Percentiles rank a stretch among this genome's conserved stretches.
Conservation (phyloP, 2,888 invertebrate species). For the Dastarcus helophoroides region DNA sequence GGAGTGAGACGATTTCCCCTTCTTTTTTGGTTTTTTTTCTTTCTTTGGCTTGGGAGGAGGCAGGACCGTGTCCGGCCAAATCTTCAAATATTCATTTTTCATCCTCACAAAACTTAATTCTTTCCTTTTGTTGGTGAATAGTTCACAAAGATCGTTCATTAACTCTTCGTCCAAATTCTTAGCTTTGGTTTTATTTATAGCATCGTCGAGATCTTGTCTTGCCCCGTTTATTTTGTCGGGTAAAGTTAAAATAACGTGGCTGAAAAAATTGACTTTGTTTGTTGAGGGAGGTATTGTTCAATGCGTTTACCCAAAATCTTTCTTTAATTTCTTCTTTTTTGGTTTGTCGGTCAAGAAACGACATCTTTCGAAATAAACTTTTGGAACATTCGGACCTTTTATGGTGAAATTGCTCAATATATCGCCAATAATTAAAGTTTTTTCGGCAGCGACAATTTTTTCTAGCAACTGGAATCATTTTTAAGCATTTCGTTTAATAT, state of each 20-base stretch:
- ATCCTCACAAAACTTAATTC: constrained; percentile 26
- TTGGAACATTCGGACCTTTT: constrained; percentile 35
- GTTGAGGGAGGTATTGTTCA: too few species aligned
- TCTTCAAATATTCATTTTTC: constrained; percentile 28
- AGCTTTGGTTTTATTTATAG: constrained; percentile 29
- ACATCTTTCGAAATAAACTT: constrained; percentile 39
- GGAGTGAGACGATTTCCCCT: too few species aligned
- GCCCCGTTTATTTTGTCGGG: constrained; percentile 25
- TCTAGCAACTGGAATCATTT: constrained; percentile 20
- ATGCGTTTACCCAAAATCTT: constrained; percentile 35
- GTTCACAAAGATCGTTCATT: constrained; percentile 26
- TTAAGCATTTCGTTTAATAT: too few species aligned
- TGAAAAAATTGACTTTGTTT: constrained; percentile 14
- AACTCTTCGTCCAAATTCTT: constrained; percentile 30
- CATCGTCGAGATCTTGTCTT: constrained; percentile 27
- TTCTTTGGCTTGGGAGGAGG: constrained; percentile 22
- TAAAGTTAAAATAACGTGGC: constrained; percentile 35
- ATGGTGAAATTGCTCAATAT: constrained; percentile 38
- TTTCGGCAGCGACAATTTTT: constrained; percentile 21
- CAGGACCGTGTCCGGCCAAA: constrained; percentile 32
- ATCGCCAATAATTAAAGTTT: constrained; percentile 35
- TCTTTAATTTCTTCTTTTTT: constrained; percentile 35
- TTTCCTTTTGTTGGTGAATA: constrained; percentile 29
- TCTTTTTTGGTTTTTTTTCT: constrained; percentile 12
- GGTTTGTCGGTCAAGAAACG: constrained; percentile 38